Base-by-base conservation (phyloP, 2,797 vertebrate species). In the Phylloscopus collybita region DNA sequence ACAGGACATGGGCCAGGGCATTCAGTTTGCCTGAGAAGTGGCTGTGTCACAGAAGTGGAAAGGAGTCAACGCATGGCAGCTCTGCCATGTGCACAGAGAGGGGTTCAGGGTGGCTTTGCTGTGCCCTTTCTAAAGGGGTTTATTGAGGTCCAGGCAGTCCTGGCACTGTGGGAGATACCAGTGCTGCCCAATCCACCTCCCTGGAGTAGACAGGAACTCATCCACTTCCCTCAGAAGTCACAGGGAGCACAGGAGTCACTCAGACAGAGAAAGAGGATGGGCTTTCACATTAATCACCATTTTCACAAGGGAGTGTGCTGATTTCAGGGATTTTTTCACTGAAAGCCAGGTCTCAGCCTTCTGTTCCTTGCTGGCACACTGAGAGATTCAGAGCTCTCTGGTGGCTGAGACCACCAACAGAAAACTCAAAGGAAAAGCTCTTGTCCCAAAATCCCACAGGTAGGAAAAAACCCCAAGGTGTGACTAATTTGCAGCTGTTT, bases 1-100 rank as follows among this genome's bases (percentile, higher is more conserved):
- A 2, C 30, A 62, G 32, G 45, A 18, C 8, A 2, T 3, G 18
- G 27, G 32, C 20, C 30, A 56, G 26, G 36, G 10, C 1, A 0
- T 45, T 60, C 2, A 2, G 6, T n/a, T 62, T 54, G 25, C 56
- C 36, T 1, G 6, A 70, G 57, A 30, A 1, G 9, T 1, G 40
- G 40, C 40, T 40, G 40, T 40, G 40, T 40, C 40, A 26, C 51
- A 34, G 34, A 34, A 34, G 34, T 34, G 34, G 64, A 64, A 49
- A 16, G 8, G 20, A 72, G 7, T 5, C 22, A 40, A 13, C 26
- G 7, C 0, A 0, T 25, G 72, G 44, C 38, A 80, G 4, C 0
- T 1, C 23, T 34, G 18, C 40, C 57, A 2, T 0, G 21, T 17
- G 15, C 2, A 2, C 8, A 18, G 72, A 38, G 44, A 32, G 19